Evolutionary conservation across 1,140 invertebrate genomes (phyloP).

Genomic region (Stegodyphus dumicola): DNA sequence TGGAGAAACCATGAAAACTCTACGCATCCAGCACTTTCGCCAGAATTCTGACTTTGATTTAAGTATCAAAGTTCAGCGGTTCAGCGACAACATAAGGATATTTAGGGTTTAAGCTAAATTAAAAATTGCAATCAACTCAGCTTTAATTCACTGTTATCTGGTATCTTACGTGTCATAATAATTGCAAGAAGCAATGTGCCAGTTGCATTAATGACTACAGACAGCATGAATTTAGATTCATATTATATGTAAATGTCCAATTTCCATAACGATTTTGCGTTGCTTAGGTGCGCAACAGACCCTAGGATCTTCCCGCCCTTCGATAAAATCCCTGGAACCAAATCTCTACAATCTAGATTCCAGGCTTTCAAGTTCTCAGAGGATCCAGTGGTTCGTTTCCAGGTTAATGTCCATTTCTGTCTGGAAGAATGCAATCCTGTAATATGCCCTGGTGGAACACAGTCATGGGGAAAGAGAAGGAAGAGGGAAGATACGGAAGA

Average conservation of each 20-base stretch:
- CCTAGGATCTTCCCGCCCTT: conserved; percentile 71
- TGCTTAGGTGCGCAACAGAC: conserved; percentile 72
- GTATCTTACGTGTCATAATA: too few species aligned
- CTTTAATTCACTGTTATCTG: too few species aligned
- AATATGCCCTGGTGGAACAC: conserved; percentile 63
- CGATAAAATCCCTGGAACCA: conserved; percentile 67
- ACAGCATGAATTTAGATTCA: too few species aligned
- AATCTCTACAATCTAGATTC: conserved; percentile 69
- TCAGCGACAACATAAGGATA: too few species aligned
- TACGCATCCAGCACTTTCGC: too few species aligned
- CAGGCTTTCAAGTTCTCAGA: conserved; percentile 79
- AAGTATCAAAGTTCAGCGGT: too few species aligned
- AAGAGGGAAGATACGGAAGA: conserved; percentile 17
- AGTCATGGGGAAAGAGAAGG: conserved; percentile 50
- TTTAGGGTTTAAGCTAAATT: too few species aligned
- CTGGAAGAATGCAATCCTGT: conserved; percentile 74
- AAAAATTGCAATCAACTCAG: too few species aligned
- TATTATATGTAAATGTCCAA: neutral
- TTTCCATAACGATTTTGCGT: neutral
- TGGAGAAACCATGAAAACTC: too few species aligned
- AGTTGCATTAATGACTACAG: too few species aligned
- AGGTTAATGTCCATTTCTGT: conserved; percentile 78
- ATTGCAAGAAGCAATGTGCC: too few species aligned
- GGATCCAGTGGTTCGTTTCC: conserved; percentile 77
- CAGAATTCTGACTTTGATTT: too few species aligned